Base-by-base conservation (phyloP, 2,888 invertebrate species). In the Drosophila planitibia region DNA sequence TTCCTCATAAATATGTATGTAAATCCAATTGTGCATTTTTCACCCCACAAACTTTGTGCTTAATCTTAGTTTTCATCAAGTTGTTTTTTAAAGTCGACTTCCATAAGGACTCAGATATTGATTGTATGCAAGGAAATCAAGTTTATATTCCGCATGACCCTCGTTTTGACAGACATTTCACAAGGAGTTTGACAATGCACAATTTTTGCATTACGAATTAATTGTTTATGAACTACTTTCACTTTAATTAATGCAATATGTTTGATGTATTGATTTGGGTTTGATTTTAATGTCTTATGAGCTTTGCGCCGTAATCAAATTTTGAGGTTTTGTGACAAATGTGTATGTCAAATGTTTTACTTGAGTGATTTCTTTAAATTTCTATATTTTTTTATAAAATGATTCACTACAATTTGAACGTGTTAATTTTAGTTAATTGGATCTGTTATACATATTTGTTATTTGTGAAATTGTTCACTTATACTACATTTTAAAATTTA, bases 371-470 rank as follows among this genome's bases (percentile, higher is more conserved):
- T 74, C 25, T 52, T 67, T 57, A 35, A 69, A 47, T 64, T 70
- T 51, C 52, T 74, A 70, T 73, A 44, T 60, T 70, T 58, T 39
- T 39, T 53, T 54, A 37, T 66, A 51, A 55, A 70, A 73, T 66
- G 69, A 28, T 49, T 74, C 6, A 49, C 82, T 86, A 87, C 80
- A 79, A 66, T 64, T 82, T 75, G 54, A 77, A 88, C 72, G 58
- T 33, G 30, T 79, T 65, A 65, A 22, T 74, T 70, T 71, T 60
- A 54, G 52, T 70, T 65, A 66, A 32, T 65, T 68, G 54, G 53
- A 52, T 28, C 69, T 58, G 57, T 60, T 65, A 51, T 35, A 41
- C 32, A 51, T 41, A 35, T 58, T 16, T 55, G 32, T 76, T 75
- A 66, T 44, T 25, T 65, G 30, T 49, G 54, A 72, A 73, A 57